phyloP scores from a whole-genome alignment of 2,888 invertebrate species.

The Clostera curtula region DNA sequence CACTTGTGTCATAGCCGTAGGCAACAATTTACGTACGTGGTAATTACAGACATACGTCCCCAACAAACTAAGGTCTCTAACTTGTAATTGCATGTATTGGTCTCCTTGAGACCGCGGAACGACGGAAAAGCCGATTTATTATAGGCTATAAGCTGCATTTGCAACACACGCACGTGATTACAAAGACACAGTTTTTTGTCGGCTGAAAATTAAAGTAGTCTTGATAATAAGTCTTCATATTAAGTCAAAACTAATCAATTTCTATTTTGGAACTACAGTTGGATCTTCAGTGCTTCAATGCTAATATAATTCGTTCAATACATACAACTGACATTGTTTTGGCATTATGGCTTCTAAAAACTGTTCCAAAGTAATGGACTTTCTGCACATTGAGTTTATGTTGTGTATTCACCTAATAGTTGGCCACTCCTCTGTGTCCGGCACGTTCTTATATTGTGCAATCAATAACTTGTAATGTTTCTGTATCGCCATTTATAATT shows the following conservation, averaged over 20 bases:
- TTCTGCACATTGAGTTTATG: too few relatives aligned
- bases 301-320: too few relatives aligned
- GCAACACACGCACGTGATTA: conserved; percentile 24
- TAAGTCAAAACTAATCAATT: too few relatives aligned
- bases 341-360: too few relatives aligned
- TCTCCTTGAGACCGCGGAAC: conserved; percentile 65
- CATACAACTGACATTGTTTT: too few relatives aligned
- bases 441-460: conserved; percentile 38
- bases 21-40: conserved; percentile 9
- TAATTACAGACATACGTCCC: conserved; percentile 36
- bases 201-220: too few relatives aligned
- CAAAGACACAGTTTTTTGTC: too few relatives aligned
- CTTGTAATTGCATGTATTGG: conserved; percentile 52
- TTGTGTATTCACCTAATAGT: conserved; percentile 40
- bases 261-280: too few relatives aligned
- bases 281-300: too few relatives aligned
- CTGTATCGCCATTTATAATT: neutral
- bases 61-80: conserved; percentile 32
- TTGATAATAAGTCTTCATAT: too few relatives aligned
- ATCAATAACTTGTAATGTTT: conserved; percentile 29
- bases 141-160: conserved; percentile 31
- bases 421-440: conserved; percentile 47
- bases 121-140: conserved; percentile 53
- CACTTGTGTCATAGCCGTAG: neutral
- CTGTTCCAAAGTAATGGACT: too few relatives aligned